phyloP scores from a whole-genome alignment of 23 tunicate genomes.

The Phallusia fumigata region DNA sequence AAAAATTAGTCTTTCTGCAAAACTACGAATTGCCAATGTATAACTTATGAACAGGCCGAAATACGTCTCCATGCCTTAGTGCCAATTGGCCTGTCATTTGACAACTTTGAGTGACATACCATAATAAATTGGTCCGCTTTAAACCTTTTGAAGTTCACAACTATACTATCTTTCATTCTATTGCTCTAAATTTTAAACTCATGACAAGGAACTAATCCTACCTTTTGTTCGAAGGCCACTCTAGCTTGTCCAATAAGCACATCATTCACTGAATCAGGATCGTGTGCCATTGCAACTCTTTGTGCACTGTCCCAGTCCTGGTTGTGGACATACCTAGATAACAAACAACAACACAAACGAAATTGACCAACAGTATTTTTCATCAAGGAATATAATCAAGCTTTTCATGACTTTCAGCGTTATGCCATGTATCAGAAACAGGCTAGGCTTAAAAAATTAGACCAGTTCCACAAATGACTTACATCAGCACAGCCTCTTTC shows the following conservation, averaged over 20 bases:
- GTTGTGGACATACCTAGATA: conserved; percentile 70
- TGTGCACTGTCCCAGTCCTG: conserved; percentile 97
- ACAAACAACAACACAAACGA: background rate
- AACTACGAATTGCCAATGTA: too few relatives aligned
- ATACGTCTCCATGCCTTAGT: too few relatives aligned
- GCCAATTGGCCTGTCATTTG: too few relatives aligned
- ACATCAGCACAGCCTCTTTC: conserved; percentile 98
- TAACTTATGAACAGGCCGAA: too few relatives aligned
- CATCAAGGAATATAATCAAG: background rate
- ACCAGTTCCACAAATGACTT: conserved; percentile 28
- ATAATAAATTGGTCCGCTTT: too few relatives aligned
- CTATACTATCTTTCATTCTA: too few relatives aligned
- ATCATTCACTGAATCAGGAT: conserved; percentile 94
- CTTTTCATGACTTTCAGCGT: too few relatives aligned
- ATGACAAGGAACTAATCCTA: background rate
- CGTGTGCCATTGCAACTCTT: conserved; percentile 91
- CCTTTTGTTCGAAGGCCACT: conserved; percentile 80
- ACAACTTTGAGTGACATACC: too few relatives aligned
- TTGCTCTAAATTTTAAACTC: too few relatives aligned
- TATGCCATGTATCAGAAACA: too few relatives aligned
- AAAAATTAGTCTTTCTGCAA: background rate
- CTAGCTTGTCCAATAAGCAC: conserved; percentile 93
- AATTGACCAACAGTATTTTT: background rate
- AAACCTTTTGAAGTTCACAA: too few relatives aligned
- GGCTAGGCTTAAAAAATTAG: background rate